Evolutionary conservation across 2,888 invertebrate species (phyloP).

Genomic region (Watsonalla cultraria): DNA sequence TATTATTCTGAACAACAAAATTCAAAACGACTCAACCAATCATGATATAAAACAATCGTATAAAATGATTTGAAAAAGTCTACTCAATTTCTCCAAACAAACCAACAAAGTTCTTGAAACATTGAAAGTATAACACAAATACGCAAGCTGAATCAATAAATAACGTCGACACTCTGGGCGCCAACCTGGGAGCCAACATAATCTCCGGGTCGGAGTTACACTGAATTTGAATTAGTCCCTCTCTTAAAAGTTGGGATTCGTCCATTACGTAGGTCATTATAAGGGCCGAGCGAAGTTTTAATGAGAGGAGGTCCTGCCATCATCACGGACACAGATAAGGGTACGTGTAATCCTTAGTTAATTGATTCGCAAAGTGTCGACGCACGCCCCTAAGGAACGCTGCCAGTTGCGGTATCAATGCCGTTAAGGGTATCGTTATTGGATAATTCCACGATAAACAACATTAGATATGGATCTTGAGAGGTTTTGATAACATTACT

Average conservation of each 20-base stretch:
- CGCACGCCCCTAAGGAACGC: slow-evolving; percentile 24
- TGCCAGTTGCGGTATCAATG: slow-evolving; percentile 17
- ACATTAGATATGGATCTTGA: not conserved
- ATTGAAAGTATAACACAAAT: too few species aligned
- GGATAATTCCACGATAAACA: not conserved
- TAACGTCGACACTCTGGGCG: not conserved
- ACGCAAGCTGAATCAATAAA: not conserved
- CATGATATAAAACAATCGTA: too few species aligned
- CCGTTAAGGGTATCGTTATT: slow-evolving; percentile 16
- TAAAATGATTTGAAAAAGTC: too few species aligned
- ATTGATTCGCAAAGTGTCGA: slow-evolving; percentile 53
- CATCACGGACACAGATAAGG: slow-evolving; percentile 38
- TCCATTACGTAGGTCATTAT: slow-evolving; percentile 51
- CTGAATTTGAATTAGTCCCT: slow-evolving; percentile 39
- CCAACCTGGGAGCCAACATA: not conserved
- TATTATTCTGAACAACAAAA: too few species aligned
- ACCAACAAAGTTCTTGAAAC: too few species aligned
- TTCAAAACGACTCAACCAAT: too few species aligned
- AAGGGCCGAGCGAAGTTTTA: slow-evolving; percentile 55
- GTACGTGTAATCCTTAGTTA: slow-evolving; percentile 41
- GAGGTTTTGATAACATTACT: not conserved
- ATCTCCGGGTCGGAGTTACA: slow-evolving; percentile 16
- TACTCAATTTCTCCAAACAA: too few species aligned
- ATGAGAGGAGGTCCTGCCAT: slow-evolving; percentile 47
- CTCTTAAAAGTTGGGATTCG: slow-evolving; percentile 30